Base-by-base conservation (phyloP, 2,888 invertebrate species). In the Cheilosia urbana region DNA sequence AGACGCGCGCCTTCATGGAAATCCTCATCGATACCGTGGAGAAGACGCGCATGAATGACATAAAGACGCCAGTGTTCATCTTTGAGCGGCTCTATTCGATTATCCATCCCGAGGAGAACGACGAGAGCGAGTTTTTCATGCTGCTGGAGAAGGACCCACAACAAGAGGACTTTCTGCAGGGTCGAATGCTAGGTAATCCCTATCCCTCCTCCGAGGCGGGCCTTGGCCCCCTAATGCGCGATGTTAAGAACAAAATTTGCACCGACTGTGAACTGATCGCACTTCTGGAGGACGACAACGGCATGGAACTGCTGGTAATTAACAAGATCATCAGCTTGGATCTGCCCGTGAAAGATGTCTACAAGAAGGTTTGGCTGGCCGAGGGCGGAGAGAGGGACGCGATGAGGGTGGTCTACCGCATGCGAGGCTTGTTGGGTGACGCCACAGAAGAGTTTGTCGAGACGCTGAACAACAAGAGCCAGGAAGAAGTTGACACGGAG, bases 371-470 rank as follows among this genome's bases (percentile, higher is more conserved):
- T 69, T 98, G 98, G 98, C 94, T 97, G 37, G 95, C 96, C 4
- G 97, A 97, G 89, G 96, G 97, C 21, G 96, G 97, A 42, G 97
- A 98, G 89, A 96, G 97, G 53, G 99, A 98, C 91, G 97, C 98
- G 0, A 99, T 99, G 99, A 94, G 98, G 13, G 97, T 99, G 9
- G 96, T 99, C 40, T 99, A 99, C 92, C 95, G 99, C 58, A 99
- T 99, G 99, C 94, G 99, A 77, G 99, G 99, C 0, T 93, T 99
- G 73, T 94, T 99, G 9, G 99, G 99, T 1, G 99, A 99, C 92
- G 99, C 99, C 0, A 99, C 99, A 0, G 99, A 99, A 91, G 99
- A 99, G 93, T 99, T 99, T 92, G 97, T 99, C 13, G 98, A 99
- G 93, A 97, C 97, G 1, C 93, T 99, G 42, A 97, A 96, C 87